Conservation (phyloP, 2,888 invertebrate species). For the Drosophila dives region DNA sequence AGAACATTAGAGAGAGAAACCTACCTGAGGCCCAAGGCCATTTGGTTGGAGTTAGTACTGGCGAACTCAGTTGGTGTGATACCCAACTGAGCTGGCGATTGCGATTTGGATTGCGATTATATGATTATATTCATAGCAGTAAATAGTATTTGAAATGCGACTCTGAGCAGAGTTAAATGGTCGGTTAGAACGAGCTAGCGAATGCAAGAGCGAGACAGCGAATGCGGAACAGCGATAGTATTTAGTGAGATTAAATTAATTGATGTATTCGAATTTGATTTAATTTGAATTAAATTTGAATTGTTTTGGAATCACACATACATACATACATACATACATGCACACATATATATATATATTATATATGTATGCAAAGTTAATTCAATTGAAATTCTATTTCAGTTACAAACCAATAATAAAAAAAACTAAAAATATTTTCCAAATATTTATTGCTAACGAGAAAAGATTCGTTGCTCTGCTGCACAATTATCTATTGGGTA, state of each 20-base stretch:
- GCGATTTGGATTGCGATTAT: constrained; percentile 27
- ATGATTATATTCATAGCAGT: constrained; percentile 13
- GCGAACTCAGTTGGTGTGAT: constrained; percentile 45
- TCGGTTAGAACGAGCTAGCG: constrained; percentile 63
- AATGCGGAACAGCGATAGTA: constrained; percentile 69
- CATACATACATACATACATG: background rate
- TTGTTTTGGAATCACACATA: constrained; percentile 7
- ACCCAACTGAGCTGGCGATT: constrained; percentile 53
- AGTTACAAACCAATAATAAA: background rate
- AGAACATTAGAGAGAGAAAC: constrained; percentile 57
- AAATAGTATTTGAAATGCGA: constrained; percentile 42
- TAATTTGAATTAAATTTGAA: constrained; percentile 1
- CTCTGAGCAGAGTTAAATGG: constrained; percentile 51
- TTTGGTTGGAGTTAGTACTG: constrained; percentile 36
- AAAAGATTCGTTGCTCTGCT: constrained; percentile 7
- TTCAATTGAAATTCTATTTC: background rate
- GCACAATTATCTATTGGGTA: background rate
- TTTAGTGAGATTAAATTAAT: constrained; percentile 43
- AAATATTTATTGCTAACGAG: constrained; percentile 11
- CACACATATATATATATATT: background rate
- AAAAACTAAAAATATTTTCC: background rate
- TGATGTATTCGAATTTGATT: constrained; percentile 18
- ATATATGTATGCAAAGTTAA: background rate
- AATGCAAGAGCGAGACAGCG: constrained; percentile 69
- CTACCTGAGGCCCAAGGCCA: constrained; percentile 62